Base-by-base conservation (phyloP, 2,113 vertebrate species). In the Heterotilapia buettikoferi region DNA sequence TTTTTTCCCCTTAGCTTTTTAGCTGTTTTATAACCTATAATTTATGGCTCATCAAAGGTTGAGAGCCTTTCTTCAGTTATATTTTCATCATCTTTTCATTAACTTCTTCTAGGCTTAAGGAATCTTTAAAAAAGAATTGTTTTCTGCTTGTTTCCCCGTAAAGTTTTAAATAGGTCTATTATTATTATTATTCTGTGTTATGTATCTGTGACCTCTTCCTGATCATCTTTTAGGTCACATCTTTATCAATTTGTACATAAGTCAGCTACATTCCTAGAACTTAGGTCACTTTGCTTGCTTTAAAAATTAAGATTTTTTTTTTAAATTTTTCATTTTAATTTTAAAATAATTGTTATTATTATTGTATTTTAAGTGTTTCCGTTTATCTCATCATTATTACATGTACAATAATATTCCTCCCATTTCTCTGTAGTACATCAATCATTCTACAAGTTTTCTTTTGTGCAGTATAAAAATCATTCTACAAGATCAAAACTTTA, bases 241-340 rank as follows among this genome's bases (percentile, higher is more conserved):
- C 6, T 63, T 36, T 36, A 63, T 63, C 21, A 73, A 45, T 24
- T 21, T 43, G 21, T 73, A 26, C 21, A 18, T 47, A 76, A 47
- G 14, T 76, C 14, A 76, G 40, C 14, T 18, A 47, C 21, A 47
- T 76, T 76, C 21, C 13, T 18, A 26, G 40, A 29, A 76, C 21
- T 40, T 26, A 18, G 14, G 68, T 45, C 40, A 45, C 68, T 18
- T 47, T 76, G 68, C 24, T 18, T 76, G 24, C 43, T 50, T 78
- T 78, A 11, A 18, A 29, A 76, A 31, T 19, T 12, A 29, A 76
- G 6, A 19, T 9, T 16, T 45, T 7, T 19, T 63, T 19, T 18
- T 2, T 0, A n/a, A 2, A 1, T 31, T 57, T 14, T 33, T 2
- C 0, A 33, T 16, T 59, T 18, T 2, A 2, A 36, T 12, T 36